These are phyloP conservation scores for Etheostoma spectabile DNA, from an alignment of 2,113 vertebrate species.

Conservation along the genomic window DNA sequence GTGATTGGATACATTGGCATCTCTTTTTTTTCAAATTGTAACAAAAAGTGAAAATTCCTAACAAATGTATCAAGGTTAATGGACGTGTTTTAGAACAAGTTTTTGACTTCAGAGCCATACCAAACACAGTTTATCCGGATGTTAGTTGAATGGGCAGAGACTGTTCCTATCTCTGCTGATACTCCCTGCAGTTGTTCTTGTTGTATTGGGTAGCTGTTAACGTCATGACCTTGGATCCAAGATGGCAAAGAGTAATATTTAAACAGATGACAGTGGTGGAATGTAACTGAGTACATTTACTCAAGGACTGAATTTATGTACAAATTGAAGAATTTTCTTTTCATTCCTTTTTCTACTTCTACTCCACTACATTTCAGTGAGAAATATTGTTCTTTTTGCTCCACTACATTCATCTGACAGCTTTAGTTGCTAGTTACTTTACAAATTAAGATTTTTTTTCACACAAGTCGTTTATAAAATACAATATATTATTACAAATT, in stretches of 20 bases:
- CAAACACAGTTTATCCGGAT: constrained; percentile 37
- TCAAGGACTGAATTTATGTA: too few relatives aligned
- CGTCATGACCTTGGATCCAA: constrained; percentile 32
- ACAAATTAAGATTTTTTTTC: too few relatives aligned
- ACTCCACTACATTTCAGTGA: too few relatives aligned
- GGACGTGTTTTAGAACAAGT: neutral
- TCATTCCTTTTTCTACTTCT: too few relatives aligned
- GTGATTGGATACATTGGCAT: neutral
- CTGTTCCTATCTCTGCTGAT: constrained; percentile 28
- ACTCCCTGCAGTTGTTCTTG: neutral
- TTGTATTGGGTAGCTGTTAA: constrained; percentile 50
- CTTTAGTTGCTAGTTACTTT: too few relatives aligned
- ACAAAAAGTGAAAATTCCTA: neutral
- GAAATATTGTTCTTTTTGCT: too few relatives aligned
- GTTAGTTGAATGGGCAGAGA: neutral
- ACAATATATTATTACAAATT: too few relatives aligned
- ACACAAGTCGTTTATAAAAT: too few relatives aligned
- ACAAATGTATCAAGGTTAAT: constrained; percentile 20
- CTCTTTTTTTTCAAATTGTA: neutral
- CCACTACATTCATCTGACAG: too few relatives aligned
- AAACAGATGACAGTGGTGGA: neutral
- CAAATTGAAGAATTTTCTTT: too few relatives aligned
- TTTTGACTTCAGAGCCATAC: constrained; percentile 28
- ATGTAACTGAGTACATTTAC: too few relatives aligned
- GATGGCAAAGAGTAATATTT: neutral